Evolutionary conservation across 35 echinoderm and acorn worm species (phyloP), one percentile per base, ranked within the genome.

Genomic region (Holothuria glaberrima): DNA sequence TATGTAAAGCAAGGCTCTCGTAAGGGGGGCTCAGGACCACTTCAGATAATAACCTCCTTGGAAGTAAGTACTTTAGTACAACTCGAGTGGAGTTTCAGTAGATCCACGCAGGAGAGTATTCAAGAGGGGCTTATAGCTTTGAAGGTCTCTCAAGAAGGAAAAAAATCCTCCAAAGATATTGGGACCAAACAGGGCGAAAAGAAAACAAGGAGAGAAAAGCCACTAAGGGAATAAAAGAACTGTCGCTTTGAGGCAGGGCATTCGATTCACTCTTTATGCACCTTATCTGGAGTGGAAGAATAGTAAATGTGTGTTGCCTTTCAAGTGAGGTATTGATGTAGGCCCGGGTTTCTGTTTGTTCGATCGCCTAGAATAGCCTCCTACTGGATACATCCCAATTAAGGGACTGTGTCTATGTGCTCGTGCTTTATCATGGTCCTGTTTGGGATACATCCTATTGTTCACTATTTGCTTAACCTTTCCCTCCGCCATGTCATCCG

Each of bases 271-370:
- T 17, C 32, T 31, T 75, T 75, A 41, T 75, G 28, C 71, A 45
- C 12, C 71, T 12, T 75, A 31, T 75, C 33, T 75, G 31, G 16
- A 45, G 71, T 75, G 71, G 28, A 75, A 75, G 71, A 75, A 75
- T 44, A 41, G 16, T 38, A 41, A 75, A 35, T 75, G 71, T 75
- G 44, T 21, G 10, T 32, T 16, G 41, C 29, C 31, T 41, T 75
- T 75, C 71, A 75, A 38, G 30, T 75, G 33, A 75, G 71, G 71
- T 75, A 75, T 75, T 41, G 71, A 75, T 75, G 71, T 32, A 41
- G 33, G 28, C 18, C 21, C 34, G 17, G 10, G 22, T n/a, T n/a
- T 41, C 31, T 75, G 71, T 75, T 75, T 75, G 71, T 41, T 38
- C 29, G 71, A 31, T 75, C 9, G 44, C 31, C 21, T 75, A 34